phyloP scores from a whole-genome alignment of 23 tunicate species.

The Trididemnum clinides region DNA sequence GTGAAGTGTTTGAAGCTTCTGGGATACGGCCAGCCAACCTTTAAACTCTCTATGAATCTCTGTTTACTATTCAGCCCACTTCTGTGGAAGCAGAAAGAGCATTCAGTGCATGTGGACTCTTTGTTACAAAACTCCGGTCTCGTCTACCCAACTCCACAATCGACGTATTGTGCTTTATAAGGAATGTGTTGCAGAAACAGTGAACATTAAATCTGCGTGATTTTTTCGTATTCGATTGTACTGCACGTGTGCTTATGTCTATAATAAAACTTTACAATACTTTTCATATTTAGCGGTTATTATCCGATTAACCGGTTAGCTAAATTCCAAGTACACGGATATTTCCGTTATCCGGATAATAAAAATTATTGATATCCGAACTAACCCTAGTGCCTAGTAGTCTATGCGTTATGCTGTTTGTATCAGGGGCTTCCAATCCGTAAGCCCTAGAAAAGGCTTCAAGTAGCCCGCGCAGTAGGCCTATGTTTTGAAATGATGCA shows the following conservation, averaged over 20 bases:
- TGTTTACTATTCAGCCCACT: slow-evolving; percentile 52
- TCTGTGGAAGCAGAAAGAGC: slow-evolving; percentile 74
- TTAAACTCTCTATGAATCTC: slow-evolving; percentile 52
- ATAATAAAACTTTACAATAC: not conserved
- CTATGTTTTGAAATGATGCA: too few relatives aligned
- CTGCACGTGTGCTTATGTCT: not conserved
- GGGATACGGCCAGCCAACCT: slow-evolving; percentile 55
- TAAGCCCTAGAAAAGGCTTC: too few relatives aligned
- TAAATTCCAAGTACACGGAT: slow-evolving; percentile 17
- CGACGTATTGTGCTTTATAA: slow-evolving; percentile 56
- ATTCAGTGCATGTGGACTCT: slow-evolving; percentile 52
- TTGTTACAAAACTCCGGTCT: slow-evolving; percentile 40
- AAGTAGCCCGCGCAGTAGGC: too few relatives aligned
- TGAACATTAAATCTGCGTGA: slow-evolving; percentile 18
- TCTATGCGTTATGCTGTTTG: too few relatives aligned
- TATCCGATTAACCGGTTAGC: too few relatives aligned
- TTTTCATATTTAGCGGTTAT: slow-evolving; percentile 8
- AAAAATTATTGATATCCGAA: slow-evolving; percentile 44
- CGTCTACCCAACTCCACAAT: slow-evolving; percentile 23
- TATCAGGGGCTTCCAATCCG: too few relatives aligned
- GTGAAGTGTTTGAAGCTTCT: slow-evolving; percentile 59
- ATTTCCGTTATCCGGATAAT: slow-evolving; percentile 46
- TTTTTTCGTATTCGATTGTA: not conserved
- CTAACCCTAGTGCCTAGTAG: slow-evolving; percentile 51
- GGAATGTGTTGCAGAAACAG: slow-evolving; percentile 48